Base-by-base conservation (phyloP, 2,113 vertebrate genomes). In the Rhea pennata region DNA sequence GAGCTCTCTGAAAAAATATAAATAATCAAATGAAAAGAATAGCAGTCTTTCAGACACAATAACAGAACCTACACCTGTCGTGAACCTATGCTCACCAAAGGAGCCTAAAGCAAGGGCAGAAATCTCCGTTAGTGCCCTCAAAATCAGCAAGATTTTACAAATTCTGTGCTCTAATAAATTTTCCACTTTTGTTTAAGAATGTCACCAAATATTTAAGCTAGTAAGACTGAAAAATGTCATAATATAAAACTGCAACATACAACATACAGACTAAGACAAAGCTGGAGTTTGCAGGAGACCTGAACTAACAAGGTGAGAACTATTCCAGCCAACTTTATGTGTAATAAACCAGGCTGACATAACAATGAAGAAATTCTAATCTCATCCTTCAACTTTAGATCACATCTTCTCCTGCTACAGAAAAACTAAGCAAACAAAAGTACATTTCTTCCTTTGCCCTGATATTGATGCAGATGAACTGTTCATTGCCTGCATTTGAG, bases 1-100 rank as follows among this genome's bases (percentile, higher is more conserved):
- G 97, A 99, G 98, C 93, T 99, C 99, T 96, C 99, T 99, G 97
- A 42, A 95, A 64, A 61, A 91, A 56, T 0, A 44, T 12, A 78
- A 4, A 78, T 89, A 72, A 84, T 19, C 29, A 70, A 84, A 75
- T n/a, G 2, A 65, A 40, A 84, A 87, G 10, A 62, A 46, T 5
- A 87, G 10, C 26, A 92, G 40, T 13, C 2, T 5, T 58, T 89
- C 70, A 73, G 80, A 21, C 40, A 29, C 0, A 17, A 6, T 59
- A 78, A 44, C 50, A 70, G 27, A 90, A n/a, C 8, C 26, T 54
- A 7, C n/a, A 1, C 3, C 21, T 79, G 53, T 44, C 6, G 36
- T 36, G 36, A 36, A 36, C 36, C 21, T 75, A 21, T 73, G n/a
- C 36, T 77, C 40, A 58, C 48, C 23, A 40, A 33, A 64, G 46